Evolutionary conservation across 2,797 vertebrate species (phyloP).

Genomic region (Chaetophractus vellerosus): DNA sequence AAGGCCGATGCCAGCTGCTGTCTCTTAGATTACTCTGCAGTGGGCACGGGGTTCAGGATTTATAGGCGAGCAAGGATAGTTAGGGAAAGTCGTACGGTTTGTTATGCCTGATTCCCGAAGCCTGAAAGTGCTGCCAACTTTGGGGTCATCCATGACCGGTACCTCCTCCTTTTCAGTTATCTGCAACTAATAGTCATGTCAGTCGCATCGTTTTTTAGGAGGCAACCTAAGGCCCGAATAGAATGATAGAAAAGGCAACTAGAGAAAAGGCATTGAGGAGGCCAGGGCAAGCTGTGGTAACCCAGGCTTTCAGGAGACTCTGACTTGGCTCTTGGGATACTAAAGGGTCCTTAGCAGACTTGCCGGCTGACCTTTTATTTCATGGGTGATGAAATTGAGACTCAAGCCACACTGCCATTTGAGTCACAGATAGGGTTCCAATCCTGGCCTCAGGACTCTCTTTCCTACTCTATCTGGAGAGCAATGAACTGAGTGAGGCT

Average conservation of each 20-base stretch:
- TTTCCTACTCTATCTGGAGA: background rate
- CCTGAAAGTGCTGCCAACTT: too few species aligned
- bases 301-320: too few species aligned
- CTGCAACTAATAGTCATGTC: slow-evolving; percentile 35
- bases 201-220: background rate
- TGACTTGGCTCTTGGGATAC: too few species aligned
- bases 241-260: background rate
- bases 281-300: too few species aligned
- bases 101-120: too few species aligned
- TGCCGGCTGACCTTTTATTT: background rate
- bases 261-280: background rate
- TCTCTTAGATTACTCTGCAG: slow-evolving; percentile 79
- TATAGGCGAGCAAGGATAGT: too few species aligned
- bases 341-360: too few species aligned
- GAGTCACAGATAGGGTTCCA: background rate
- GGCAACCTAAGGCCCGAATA: background rate
- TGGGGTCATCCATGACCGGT: slow-evolving; percentile 12
- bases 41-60: too few species aligned
- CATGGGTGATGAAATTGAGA: background rate
- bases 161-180: slow-evolving; percentile 46
- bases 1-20: slow-evolving; percentile 57
- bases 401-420: background rate
- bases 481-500: background rate
- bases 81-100: too few species aligned
- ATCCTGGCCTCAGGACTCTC: too few species aligned